phyloP scores from a whole-genome alignment of 2,888 invertebrate genomes.

The Keiferia lycopersicella region DNA sequence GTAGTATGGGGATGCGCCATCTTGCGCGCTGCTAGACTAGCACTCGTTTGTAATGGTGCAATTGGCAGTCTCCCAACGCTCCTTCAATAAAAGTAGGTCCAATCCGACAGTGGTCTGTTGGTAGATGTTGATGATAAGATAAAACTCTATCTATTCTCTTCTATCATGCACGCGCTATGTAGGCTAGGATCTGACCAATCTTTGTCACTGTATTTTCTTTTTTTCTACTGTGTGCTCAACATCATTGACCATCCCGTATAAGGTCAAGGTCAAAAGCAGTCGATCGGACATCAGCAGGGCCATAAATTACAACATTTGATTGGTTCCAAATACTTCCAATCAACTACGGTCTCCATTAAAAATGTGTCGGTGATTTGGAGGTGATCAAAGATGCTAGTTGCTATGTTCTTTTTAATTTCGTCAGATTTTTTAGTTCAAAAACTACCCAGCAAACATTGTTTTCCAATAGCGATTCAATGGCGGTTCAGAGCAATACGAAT shows the following conservation, averaged over 20 bases:
- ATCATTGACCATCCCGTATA: slow-evolving; percentile 41
- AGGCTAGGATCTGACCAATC: not conserved
- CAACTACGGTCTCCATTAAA: slow-evolving; percentile 68
- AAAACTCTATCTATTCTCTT: too few species aligned
- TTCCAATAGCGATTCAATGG: too few species aligned
- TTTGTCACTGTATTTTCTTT: not conserved
- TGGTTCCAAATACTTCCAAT: slow-evolving; percentile 79
- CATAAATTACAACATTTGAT: slow-evolving; percentile 75
- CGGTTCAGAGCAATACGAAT: too few species aligned
- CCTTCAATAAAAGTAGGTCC: too few species aligned
- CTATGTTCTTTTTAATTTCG: slow-evolving; percentile 9
- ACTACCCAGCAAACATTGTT: not conserved
- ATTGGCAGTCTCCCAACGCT: too few species aligned
- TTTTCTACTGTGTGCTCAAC: slow-evolving; percentile 23
- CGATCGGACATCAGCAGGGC: slow-evolving; percentile 51
- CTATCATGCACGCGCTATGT: too few species aligned
- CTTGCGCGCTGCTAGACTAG: too few species aligned
- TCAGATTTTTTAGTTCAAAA: slow-evolving; percentile 21
- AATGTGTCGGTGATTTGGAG: slow-evolving; percentile 35
- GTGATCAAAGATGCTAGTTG: slow-evolving; percentile 25
- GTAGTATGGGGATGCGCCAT: too few species aligned
- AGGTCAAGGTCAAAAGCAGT: slow-evolving; percentile 58
- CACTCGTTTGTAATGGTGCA: too few species aligned
- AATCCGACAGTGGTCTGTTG: too few species aligned
- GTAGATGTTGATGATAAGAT: too few species aligned